Percentiles rank a stretch among this genome's conserved stretches.
phyloP scores from a whole-genome alignment of 2,888 invertebrate genomes.

The Amblyjoppa fuscipennis region DNA sequence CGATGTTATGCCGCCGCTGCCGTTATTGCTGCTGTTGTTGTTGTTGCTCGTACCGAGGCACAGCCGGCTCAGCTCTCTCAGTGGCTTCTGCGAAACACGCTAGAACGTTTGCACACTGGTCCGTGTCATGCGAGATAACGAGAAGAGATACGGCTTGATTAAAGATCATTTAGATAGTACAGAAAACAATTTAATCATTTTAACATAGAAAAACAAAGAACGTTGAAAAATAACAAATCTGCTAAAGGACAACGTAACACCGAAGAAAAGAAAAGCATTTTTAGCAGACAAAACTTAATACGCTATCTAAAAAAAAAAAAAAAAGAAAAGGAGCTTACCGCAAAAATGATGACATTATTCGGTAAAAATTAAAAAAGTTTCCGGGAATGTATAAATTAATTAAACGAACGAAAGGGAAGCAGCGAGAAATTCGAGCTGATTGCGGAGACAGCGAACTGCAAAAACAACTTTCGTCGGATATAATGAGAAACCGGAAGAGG shows the following conservation, averaged over 20 bases:
- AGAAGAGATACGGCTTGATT: background rate
- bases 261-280: too few relatives aligned
- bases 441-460: background rate
- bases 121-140: conserved; percentile 37
- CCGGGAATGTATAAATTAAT: background rate
- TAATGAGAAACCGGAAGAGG: background rate
- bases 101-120: conserved; percentile 36
- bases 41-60: conserved; percentile 80
- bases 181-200: background rate
- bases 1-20: conserved; percentile 70
- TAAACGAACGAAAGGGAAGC: background rate
- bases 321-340: too few relatives aligned
- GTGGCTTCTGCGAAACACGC: conserved; percentile 81
- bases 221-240: background rate
- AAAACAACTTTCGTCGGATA: background rate
- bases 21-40: conserved; percentile 68
- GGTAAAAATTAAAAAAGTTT: too few relatives aligned
- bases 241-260: too few relatives aligned
- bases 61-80: conserved; percentile 84
- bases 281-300: too few relatives aligned
- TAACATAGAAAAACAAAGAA: background rate
- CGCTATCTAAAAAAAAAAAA: too few relatives aligned
- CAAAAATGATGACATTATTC: too few relatives aligned
- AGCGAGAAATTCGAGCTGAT: background rate
- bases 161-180: background rate